These are phyloP conservation scores for Tenthredo amoena DNA, from an alignment of 2,888 invertebrate genomes.

Conservation along the genomic window DNA sequence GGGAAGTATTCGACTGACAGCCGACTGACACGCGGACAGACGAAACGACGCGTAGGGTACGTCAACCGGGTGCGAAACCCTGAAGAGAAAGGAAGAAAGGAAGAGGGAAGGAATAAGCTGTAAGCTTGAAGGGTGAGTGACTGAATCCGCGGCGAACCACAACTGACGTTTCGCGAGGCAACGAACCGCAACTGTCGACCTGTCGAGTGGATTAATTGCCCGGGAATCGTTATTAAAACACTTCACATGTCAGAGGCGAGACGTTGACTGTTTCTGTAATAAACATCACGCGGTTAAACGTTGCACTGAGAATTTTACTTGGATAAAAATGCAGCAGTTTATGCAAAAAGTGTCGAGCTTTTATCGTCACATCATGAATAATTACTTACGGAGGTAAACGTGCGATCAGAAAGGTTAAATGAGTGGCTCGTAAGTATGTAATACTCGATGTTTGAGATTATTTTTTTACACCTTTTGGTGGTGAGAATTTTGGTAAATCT, in stretches of 20 bases:
- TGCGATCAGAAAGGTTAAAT: background rate
- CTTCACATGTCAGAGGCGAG: background rate
- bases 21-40: constrained; percentile 68
- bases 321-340: background rate
- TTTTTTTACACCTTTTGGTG: background rate
- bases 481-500: constrained; percentile 5
- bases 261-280: background rate
- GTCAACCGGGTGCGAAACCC: constrained; percentile 62
- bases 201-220: constrained; percentile 47
- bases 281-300: background rate
- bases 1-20: constrained; percentile 42
- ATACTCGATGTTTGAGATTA: background rate
- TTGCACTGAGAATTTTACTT: background rate
- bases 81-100: background rate
- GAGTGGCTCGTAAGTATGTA: background rate
- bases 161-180: constrained; percentile 68
- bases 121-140: constrained; percentile 29
- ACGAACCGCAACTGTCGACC: constrained; percentile 40
- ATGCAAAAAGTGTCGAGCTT: background rate
- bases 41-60: constrained; percentile 71
- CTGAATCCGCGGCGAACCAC: constrained; percentile 65
- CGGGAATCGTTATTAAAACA: constrained; percentile 32
- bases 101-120: background rate
- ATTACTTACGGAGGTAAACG: background rate
- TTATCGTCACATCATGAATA: background rate